These are phyloP conservation scores for Anthrax anthrax DNA, from an alignment of 2,888 invertebrate species.

Conservation along the genomic window DNA sequence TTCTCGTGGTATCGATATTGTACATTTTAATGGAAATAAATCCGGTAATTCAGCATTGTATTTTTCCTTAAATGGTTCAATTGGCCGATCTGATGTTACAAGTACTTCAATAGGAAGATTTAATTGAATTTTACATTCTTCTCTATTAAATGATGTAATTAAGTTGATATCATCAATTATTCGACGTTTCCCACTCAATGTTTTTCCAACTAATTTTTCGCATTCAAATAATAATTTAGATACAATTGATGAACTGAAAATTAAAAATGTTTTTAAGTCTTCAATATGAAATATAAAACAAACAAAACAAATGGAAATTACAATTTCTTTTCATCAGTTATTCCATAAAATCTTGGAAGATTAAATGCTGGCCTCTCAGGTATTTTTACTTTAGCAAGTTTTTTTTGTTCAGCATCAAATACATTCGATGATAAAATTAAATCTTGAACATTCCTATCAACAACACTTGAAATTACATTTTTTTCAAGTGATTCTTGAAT, in stretches of 20 bases:
- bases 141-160: constrained; percentile 43
- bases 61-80: constrained; percentile 39
- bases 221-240: constrained; percentile 52
- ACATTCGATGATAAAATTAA: constrained; percentile 50
- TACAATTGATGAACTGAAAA: constrained; percentile 48
- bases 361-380: constrained; percentile 53
- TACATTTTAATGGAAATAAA: constrained; percentile 56
- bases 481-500: constrained; percentile 40
- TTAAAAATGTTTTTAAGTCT: neutral
- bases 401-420: constrained; percentile 65
- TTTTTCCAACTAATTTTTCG: constrained; percentile 44
- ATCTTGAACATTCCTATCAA: constrained; percentile 46
- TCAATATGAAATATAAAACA: too few species aligned
- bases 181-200: constrained; percentile 41
- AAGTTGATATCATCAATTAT: constrained; percentile 44
- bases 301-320: constrained; percentile 3
- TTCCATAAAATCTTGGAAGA: constrained; percentile 60
- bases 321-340: constrained; percentile 46
- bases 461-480: constrained; percentile 35
- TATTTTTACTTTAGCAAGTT: constrained; percentile 58
- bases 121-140: constrained; percentile 47
- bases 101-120: constrained; percentile 49
- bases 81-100: constrained; percentile 46
- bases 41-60: constrained; percentile 48
- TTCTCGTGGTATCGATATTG: constrained; percentile 27